A percentile compares a stretch with the other conserved stretches of the same genome.
Evolutionary conservation across 2,797 vertebrate species (phyloP).

Genomic region (Phataginus tricuspis): DNA sequence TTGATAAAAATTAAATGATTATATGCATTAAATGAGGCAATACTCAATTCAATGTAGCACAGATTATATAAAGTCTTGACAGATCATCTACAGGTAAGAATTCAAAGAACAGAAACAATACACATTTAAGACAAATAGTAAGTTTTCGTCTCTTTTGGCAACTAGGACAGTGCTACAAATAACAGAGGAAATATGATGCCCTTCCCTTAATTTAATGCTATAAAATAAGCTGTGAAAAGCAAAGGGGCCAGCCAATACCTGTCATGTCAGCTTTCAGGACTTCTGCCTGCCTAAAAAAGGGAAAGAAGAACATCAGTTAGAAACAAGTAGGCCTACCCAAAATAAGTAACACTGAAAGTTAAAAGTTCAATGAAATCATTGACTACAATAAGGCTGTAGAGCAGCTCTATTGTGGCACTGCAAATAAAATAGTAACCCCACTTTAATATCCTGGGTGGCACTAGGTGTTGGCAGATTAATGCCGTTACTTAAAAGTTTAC

Average conservation of each 20-base stretch:
- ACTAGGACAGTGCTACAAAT: background rate
- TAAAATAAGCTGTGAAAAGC: conserved; percentile 56
- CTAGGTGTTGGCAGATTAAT: background rate
- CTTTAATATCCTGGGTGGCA: background rate
- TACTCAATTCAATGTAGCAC: background rate
- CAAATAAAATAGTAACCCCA: background rate
- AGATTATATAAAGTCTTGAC: conserved; percentile 21
- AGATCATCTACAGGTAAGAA: conserved; percentile 16
- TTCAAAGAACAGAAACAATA: conserved; percentile 42
- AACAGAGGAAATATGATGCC: conserved; percentile 27
- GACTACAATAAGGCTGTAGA: background rate
- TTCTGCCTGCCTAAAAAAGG: conserved; percentile 95
- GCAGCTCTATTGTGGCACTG: background rate
- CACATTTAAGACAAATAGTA: conserved; percentile 27
- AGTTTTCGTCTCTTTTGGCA: background rate
- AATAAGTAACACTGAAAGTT: background rate
- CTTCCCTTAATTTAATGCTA: conserved; percentile 37
- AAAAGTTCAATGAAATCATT: background rate
- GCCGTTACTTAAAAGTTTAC: background rate
- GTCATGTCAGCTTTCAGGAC: conserved; percentile 99
- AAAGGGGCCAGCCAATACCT: conserved; percentile 87
- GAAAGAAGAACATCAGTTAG: conserved; percentile 72
- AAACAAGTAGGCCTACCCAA: conserved; percentile 56
- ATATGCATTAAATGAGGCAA: background rate
- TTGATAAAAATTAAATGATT: conserved; percentile 50